Base-by-base conservation (phyloP, 2,888 invertebrate genomes). In the Volucella inflata region DNA sequence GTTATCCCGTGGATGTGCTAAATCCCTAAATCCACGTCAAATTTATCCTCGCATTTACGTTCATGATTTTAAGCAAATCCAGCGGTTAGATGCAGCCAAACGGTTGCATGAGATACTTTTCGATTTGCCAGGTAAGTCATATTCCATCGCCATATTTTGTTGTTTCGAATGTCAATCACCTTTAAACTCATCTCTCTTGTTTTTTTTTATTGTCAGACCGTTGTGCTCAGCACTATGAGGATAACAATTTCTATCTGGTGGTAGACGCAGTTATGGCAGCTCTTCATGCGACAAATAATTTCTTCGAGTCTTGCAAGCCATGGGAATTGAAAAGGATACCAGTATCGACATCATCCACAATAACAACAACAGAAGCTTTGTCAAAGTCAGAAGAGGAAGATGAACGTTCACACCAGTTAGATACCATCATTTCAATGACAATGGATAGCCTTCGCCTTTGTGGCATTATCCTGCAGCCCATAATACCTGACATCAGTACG, bases 281-380 rank as follows among this genome's bases (percentile, higher is more conserved):
- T 0, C 92, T 98, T 11, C 96, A 96, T 89, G 92, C 94, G 38
- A 95, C 97, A 16, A 99, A 99, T 93, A 93, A 94, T 81, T 97
- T 98, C 93, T 95, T 99, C 89, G 96, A 98, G 89, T 93, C 95
- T 3, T 94, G 95, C 88, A 95, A 96, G 90, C 99, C 99, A 0
- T 99, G 99, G 99, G 94, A 95, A 88, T 93, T 99, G 79, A 94
- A 93, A 70, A 96, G 96, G 89, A 74, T 83, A 67, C 53, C 75
- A 9, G 8, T 14, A 9, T 71, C 60, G 78, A 50, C 64, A 71
- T 14, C 21, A 3, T 71, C 87, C 64, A 62, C 62, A 53, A 17
- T 51, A 67, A 55, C 60, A 50, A 16, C 42, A 8, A 40, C 30
- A 21, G 12, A 14, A n/a, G 60, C 38, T 30, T 30, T 30, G 11